Evolutionary conservation across 2,113 vertebrate species (phyloP), one percentile per base, ranked within the genome.

Genomic region (Mastomys coucha): DNA sequence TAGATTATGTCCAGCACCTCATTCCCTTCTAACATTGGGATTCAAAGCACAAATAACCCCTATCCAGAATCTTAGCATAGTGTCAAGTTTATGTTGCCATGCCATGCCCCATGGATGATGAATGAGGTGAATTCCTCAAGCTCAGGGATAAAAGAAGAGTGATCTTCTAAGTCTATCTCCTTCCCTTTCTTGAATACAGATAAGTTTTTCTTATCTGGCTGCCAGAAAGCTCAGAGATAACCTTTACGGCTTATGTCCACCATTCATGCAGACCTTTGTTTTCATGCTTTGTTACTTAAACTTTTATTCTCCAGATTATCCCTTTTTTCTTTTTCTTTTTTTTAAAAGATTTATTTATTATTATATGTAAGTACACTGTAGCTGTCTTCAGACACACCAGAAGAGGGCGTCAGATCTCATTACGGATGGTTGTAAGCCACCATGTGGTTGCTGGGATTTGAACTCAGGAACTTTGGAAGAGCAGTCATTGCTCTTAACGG

Each of bases 61-160:
- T 26, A 17, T 7, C 19, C 13, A 28, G 26, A 69, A 26, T 65
- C 20, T 72, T 22, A 45, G 80, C 26, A 10, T 10, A 42, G 80
- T 4, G 39, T 5, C 19, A 2, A 60, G 31, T 65, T 69, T 56
- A 5, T 65, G 2, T 0, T 1, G 24, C 11, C 4, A 6, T 3
- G 3, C 5, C 2, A 39, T 22, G 22, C 16, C 65, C 36, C 33
- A 28, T 53, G 5, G 5, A 17, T 9, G 65, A n/a, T 65, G 53
- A 45, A 11, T 2, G 7, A 3, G 36, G 13, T 7, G 2, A 14
- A 11, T 7, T 70, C 39, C 49, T 36, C 69, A 7, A 33, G 51
- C 77, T 67, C 60, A 53, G 69, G 11, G 26, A 26, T 36, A 26
- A 84, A 4, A 28, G 49, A 69, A 88, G 36, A 13, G 6, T 2